A percentile compares a stretch with the other conserved stretches of the same genome.
phyloP scores from a whole-genome alignment of 2,888 invertebrate species.

The Apotomis turbidana region DNA sequence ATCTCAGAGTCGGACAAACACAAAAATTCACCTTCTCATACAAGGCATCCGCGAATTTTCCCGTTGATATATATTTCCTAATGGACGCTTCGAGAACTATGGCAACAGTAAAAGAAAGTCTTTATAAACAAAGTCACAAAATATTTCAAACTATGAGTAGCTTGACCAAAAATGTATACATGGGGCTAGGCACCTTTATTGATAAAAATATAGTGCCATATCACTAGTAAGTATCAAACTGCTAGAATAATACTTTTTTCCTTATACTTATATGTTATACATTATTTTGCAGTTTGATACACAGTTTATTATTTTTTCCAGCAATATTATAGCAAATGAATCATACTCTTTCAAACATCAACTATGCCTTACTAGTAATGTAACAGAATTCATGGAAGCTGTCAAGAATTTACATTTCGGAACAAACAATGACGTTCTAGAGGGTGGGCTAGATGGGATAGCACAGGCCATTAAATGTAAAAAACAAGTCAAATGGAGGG shows the following conservation, averaged over 20 bases:
- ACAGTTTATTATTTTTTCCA: neutral
- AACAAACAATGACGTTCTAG: constrained; percentile 6
- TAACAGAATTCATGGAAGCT: neutral
- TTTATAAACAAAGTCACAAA: constrained; percentile 3
- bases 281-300: too few relatives aligned
- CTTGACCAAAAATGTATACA: constrained; percentile 19
- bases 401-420: neutral
- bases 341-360: constrained; percentile 32
- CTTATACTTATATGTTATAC: too few relatives aligned
- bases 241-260: neutral
- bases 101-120: neutral
- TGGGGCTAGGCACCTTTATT: constrained; percentile 34
- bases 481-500: constrained; percentile 14
- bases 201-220: constrained; percentile 33
- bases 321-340: constrained; percentile 1
- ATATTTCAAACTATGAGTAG: constrained; percentile 6
- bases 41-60: constrained; percentile 21
- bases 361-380: constrained; percentile 2
- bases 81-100: constrained; percentile 25
- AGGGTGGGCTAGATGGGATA: constrained; percentile 33
- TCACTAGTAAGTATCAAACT: constrained; percentile 19
- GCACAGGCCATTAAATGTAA: constrained; percentile 33
- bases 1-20: constrained; percentile 15
- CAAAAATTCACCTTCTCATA: constrained; percentile 19
- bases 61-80: constrained; percentile 31